Base-by-base conservation (phyloP, 2,888 invertebrate species). In the Cryptus armator region DNA sequence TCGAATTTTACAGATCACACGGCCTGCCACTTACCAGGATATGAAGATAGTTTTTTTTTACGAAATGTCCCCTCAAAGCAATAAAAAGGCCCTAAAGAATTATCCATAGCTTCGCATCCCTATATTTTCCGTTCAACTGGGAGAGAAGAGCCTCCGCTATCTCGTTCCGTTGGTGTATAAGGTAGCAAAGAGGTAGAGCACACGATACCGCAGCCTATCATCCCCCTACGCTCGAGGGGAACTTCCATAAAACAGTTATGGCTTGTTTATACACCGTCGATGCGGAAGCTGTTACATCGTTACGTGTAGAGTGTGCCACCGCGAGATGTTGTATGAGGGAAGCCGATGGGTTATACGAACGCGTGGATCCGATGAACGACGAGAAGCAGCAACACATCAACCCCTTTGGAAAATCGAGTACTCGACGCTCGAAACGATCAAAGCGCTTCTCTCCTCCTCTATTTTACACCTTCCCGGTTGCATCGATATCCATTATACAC, bases 171-270 rank as follows among this genome's bases (percentile, higher is more conserved):
- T 72, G 37, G 37, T 37, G 67, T 43, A 14, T 9, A 56, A 53
- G 59, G 44, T 67, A 75, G 74, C 71, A 75, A 46, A 48, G 79
- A 83, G 74, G 44, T 75, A 66, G 56, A 29, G 76, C 75, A 59
- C 71, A 68, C 44, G 80, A 78, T 59, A 70, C 59, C 64, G 81
- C 66, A 84, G 68, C 83, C 72, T 70, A 86, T 85, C 76, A 24
- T 75, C 76, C 76, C 81, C 78, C 85, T 86, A 79, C 81, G 78
- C 76, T 74, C 81, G 44, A 71, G 64, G 43, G 81, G 72, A 84
- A 88, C 86, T 86, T 87, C 90, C 90, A 89, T 92, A 92, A 91
- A 92, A 91, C 89, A 90, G 91, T 92, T 92, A 92, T 90, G 90
- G 89, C 91, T 91, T 91, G 91, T 91, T 91, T 92, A 91, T 91